Conservation (phyloP, 2,888 invertebrate species). For the Meandrusa payeni region DNA sequence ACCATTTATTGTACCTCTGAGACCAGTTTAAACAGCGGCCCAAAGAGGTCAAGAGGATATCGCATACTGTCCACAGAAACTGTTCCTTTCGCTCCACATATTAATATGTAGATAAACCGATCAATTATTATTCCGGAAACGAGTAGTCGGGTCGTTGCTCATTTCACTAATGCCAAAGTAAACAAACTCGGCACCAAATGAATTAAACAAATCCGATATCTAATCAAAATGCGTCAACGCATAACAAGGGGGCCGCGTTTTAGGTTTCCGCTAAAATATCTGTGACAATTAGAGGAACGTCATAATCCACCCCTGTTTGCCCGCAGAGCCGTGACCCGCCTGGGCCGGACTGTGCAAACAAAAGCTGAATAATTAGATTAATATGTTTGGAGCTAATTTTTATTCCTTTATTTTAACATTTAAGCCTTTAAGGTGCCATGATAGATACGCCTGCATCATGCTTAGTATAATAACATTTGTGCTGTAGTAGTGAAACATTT, state of each 20-base stretch:
- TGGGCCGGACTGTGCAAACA: conserved; percentile 45
- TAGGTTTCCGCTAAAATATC: conserved; percentile 46
- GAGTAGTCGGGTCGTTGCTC: conserved; percentile 7
- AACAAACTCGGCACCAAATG: conserved; percentile 34
- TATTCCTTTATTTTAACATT: conserved; percentile 16
- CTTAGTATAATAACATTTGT: too few species aligned
- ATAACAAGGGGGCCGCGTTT: conserved; percentile 57
- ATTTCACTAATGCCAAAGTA: conserved; percentile 25
- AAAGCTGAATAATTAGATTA: conserved; percentile 53
- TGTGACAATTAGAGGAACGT: conserved; percentile 70
- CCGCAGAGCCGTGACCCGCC: conserved; percentile 28
- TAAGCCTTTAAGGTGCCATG: conserved; percentile 15
- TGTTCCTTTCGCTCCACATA: too few species aligned
- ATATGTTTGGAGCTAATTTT: conserved; percentile 25
- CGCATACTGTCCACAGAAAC: too few species aligned
- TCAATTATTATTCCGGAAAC: background rate
- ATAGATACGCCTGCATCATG: background rate
- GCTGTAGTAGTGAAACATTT: too few species aligned
- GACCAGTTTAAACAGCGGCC: too few species aligned
- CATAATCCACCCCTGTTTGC: conserved; percentile 66
- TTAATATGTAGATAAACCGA: too few species aligned
- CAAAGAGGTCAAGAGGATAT: too few species aligned
- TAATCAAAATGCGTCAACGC: conserved; percentile 68
- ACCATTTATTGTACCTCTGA: too few species aligned
- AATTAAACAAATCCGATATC: conserved; percentile 45